A percentile compares a stretch with the other conserved stretches of the same genome.
phyloP scores from a whole-genome alignment of 1,140 invertebrate species.

The Diuraphis noxia region DNA sequence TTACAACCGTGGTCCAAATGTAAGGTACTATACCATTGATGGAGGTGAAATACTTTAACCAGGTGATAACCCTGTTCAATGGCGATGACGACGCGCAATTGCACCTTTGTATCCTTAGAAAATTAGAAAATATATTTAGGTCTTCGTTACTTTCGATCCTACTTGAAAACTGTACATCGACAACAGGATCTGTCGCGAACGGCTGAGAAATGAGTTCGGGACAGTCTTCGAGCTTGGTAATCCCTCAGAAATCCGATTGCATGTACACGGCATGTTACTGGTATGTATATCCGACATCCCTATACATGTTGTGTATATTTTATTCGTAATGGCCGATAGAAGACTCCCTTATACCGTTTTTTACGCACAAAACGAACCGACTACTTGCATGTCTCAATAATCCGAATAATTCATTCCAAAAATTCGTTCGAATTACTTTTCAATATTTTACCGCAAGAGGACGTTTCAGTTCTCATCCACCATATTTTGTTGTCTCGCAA shows the following conservation, averaged over 20 bases:
- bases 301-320: not conserved
- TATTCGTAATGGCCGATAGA: not conserved
- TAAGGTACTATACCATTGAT: not conserved
- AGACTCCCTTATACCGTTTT: not conserved
- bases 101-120: not conserved
- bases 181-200: not conserved
- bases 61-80: not conserved
- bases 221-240: not conserved
- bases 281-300: constrained; percentile 17
- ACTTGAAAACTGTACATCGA: not conserved
- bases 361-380: not conserved
- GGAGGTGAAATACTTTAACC: not conserved
- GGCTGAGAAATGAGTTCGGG: not conserved
- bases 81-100: not conserved
- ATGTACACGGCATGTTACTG: constrained; percentile 42
- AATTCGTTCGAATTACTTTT: not conserved
- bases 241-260: constrained; percentile 33
- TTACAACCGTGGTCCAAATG: not conserved
- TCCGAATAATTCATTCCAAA: not conserved
- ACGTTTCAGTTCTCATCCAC: no score
- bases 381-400: not conserved
- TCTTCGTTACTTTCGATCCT: not conserved
- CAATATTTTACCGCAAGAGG: not conserved
- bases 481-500: not conserved
- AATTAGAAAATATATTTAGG: not conserved